Conservation (phyloP, 2,113 vertebrate genomes). For the Serilophus lunatus region DNA sequence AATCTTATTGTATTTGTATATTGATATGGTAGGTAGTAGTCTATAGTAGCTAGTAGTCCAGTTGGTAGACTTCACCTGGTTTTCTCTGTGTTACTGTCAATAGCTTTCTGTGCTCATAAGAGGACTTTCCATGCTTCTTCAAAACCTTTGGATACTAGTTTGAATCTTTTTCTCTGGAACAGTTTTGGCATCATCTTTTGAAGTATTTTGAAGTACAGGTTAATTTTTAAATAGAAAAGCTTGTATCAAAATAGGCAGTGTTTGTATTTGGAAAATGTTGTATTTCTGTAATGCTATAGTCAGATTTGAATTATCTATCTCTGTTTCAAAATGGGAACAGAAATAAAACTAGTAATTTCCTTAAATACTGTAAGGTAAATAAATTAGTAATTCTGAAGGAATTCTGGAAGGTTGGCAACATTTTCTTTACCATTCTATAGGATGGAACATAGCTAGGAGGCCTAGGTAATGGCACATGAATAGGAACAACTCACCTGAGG, state of each 20-base stretch:
- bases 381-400: neutral
- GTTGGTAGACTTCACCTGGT: neutral
- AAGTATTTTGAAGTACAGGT: slow-evolving; percentile 19
- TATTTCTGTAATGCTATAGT: neutral
- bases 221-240: slow-evolving; percentile 58
- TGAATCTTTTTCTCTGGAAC: neutral
- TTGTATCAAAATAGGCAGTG: neutral
- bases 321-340: neutral
- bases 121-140: neutral
- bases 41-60: neutral
- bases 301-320: neutral
- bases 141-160: neutral
- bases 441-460: neutral
- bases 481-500: neutral
- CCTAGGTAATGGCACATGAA: neutral
- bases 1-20: neutral
- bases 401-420: neutral
- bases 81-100: neutral
- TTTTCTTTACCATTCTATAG: neutral
- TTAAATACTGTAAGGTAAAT: neutral
- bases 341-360: neutral
- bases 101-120: neutral
- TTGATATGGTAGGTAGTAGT: neutral
- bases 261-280: neutral
- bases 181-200: neutral